Base-by-base conservation (phyloP, 2,113 vertebrate species). In the Boleophthalmus pectinirostris region DNA sequence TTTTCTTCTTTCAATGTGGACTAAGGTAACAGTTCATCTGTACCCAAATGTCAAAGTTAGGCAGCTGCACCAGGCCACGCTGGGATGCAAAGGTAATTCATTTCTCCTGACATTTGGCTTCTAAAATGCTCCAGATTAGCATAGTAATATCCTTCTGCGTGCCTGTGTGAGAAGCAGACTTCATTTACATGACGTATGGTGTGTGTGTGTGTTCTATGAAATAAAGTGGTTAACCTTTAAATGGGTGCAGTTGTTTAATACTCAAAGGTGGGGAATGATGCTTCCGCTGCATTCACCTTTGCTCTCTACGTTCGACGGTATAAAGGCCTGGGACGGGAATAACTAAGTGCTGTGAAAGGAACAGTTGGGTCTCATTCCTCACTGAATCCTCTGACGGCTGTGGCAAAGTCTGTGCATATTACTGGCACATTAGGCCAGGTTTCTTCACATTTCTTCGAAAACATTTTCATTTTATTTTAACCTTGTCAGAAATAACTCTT, bases 91-190 rank as follows among this genome's bases (percentile, higher is more conserved):
- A 83, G 76, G 83, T 90, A 88, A 91, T 90, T 89, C 78, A 87
- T 91, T 92, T 90, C 83, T 83, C 88, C 81, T 91, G 90, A 92
- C 90, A 91, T 92, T 92, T 92, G 87, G 85, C 82, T 90, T 83
- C 87, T 81, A 90, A 89, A 90, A 92, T 86, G 85, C 82, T 81
- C 77, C 64, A 79, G 75, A 92, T 93, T 92, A 91, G 90, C 90
- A 90, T 91, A 91, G 90, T 91, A 91, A 90, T 90, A 87, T 92
- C 81, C 80, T 81, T 71, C 66, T 81, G 63, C 24, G 73, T 80
- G 86, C 69, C 77, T 3, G 65, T 68, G 76, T 33, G 71, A 69
- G 75, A 74, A 82, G 75, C 78, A 76, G 88, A 72, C 87, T 91
- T 87, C 69, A 93, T 92, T 90, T 87, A 80, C 82, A 85, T 92